Conservation (phyloP, 1,140 invertebrate species). For the Philaenus spumarius region DNA sequence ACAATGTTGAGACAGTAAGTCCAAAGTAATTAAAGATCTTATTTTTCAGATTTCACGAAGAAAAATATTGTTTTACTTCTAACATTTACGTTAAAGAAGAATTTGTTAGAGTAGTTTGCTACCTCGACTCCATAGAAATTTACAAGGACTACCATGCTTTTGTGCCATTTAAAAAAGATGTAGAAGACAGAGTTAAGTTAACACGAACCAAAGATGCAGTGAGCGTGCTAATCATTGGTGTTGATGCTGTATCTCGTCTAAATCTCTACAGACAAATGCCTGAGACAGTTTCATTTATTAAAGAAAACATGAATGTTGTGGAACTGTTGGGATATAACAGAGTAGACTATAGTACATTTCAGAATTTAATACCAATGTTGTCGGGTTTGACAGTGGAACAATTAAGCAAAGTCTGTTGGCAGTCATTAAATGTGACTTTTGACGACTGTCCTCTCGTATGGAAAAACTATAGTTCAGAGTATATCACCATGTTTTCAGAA, state of each 20-base stretch:
- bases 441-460: slow-evolving; percentile 53
- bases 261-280: slow-evolving; percentile 51
- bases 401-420: slow-evolving; percentile 33
- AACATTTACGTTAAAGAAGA: slow-evolving; percentile 20
- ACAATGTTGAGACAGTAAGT: too few relatives aligned
- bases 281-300: slow-evolving; percentile 41
- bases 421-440: slow-evolving; percentile 38
- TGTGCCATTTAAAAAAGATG: slow-evolving; percentile 16
- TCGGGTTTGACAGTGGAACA: slow-evolving; percentile 41
- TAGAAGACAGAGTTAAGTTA: background rate
- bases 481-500: slow-evolving; percentile 49
- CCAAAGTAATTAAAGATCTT: too few relatives aligned
- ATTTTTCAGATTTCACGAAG: too few relatives aligned
- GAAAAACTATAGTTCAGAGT: slow-evolving; percentile 45
- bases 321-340: slow-evolving; percentile 42
- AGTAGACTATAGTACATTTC: slow-evolving; percentile 43
- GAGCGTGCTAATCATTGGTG: slow-evolving; percentile 64
- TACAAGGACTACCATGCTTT: slow-evolving; percentile 36
- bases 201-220: slow-evolving; percentile 10
- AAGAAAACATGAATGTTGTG: slow-evolving; percentile 34
- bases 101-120: slow-evolving; percentile 29
- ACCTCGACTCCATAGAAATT: slow-evolving; percentile 5
- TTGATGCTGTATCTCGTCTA: slow-evolving; percentile 51
- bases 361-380: slow-evolving; percentile 41
- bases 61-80: too few relatives aligned